phyloP scores from a whole-genome alignment of 2,888 invertebrate genomes.

The Cheilosia vernalis region DNA sequence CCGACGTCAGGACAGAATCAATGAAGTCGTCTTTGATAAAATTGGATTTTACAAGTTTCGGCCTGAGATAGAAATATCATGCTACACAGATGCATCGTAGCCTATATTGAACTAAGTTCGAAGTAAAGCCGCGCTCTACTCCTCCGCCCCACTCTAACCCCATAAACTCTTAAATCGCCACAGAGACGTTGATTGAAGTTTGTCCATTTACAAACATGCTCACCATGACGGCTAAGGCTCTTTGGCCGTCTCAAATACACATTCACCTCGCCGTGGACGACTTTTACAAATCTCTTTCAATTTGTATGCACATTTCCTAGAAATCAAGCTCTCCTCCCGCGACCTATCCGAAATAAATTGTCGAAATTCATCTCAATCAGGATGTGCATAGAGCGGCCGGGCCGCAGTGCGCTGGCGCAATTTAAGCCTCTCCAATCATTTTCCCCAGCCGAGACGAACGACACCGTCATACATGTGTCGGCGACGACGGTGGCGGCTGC shows the following conservation, averaged over 20 bases:
- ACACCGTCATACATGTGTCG: constrained; percentile 42
- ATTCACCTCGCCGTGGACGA: constrained; percentile 12
- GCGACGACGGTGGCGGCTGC: background rate
- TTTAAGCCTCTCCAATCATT: constrained; percentile 56
- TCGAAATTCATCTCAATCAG: constrained; percentile 72
- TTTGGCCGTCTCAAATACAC: background rate
- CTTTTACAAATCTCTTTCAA: constrained; percentile 52
- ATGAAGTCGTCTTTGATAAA: too few relatives aligned
- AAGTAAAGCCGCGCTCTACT: too few relatives aligned
- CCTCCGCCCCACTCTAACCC: too few relatives aligned
- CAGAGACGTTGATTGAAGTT: constrained; percentile 1
- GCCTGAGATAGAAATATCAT: too few relatives aligned
- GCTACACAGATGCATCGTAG: too few relatives aligned
- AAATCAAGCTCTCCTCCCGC: constrained; percentile 47
- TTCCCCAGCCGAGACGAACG: constrained; percentile 30
- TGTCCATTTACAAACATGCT: background rate
- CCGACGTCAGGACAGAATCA: too few relatives aligned
- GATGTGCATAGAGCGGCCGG: constrained; percentile 44
- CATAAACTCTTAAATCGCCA: background rate
- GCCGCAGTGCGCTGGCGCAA: constrained; percentile 18
- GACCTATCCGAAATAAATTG: constrained; percentile 59
- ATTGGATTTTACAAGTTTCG: too few relatives aligned
- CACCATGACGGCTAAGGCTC: background rate
- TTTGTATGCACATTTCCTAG: constrained; percentile 56
- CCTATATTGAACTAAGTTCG: too few relatives aligned